phyloP scores from a whole-genome alignment of 30 jellyfish, hydroid and myxozoan genomes.

The Catostylus mosaicus region DNA sequence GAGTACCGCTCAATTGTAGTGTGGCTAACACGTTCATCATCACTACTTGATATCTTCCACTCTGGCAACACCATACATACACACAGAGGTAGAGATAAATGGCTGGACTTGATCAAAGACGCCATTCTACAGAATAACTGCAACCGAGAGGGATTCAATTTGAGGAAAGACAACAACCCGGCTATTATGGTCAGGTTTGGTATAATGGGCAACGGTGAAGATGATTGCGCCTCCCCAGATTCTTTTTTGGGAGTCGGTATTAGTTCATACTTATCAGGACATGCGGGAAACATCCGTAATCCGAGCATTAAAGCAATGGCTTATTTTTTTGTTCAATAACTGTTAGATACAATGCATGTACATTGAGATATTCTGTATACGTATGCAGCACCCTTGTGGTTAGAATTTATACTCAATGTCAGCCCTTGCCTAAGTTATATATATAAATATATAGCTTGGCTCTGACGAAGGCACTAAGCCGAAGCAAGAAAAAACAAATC shows the following conservation, averaged over 20 bases:
- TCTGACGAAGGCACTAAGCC: too few relatives aligned
- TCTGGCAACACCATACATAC: too few relatives aligned
- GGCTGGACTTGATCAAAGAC: constrained; percentile 2
- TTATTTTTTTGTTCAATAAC: neutral
- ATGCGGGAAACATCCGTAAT: neutral
- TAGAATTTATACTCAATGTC: too few relatives aligned
- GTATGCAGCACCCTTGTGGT: too few relatives aligned
- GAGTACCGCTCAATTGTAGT: neutral
- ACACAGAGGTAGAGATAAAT: neutral
- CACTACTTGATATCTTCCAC: neutral
- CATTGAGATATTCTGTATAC: too few relatives aligned
- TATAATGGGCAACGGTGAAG: constrained; percentile 5
- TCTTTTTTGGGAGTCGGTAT: constrained; percentile 7
- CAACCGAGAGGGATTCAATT: constrained; percentile 20
- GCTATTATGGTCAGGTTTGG: neutral
- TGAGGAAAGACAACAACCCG: neutral
- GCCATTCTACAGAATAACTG: constrained; percentile 9
- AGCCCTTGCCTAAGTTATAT: too few relatives aligned
- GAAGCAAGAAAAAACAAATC: too few relatives aligned
- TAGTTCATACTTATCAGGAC: neutral
- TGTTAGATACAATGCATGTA: too few relatives aligned
- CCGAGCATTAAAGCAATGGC: neutral
- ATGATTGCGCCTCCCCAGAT: constrained; percentile 1
- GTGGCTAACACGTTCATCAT: neutral
- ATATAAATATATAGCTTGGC: too few relatives aligned